Evolutionary conservation across 2,888 invertebrate species (phyloP), one percentile per base, ranked within the genome.

Genomic region (Urechis unicinctus): DNA sequence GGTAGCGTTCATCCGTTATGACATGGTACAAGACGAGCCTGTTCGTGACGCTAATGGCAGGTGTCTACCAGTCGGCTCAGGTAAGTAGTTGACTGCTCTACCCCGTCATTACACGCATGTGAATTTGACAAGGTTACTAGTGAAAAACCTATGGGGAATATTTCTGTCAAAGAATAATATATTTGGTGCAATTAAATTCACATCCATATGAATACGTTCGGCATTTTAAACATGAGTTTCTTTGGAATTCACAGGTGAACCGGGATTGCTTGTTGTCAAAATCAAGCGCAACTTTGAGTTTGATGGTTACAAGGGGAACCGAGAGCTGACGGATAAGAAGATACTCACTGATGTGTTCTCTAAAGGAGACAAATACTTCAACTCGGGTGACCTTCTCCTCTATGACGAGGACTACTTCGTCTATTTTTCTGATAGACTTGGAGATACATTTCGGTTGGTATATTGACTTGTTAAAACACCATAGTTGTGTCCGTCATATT

Each of bases 321-420:
- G 88, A 66, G 84, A 84, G 53, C 94, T 93, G 2, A 92, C 92
- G 0, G 85, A 88, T 62, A 94, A 91, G 81, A 96, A 96, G 79
- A 79, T 96, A 47, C 87, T 94, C 0, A 75, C 81, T 3, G 85
- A 96, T 79, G 94, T 96, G 2, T 93, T 94, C 73, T 73, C 78
- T 1, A 85, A 86, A 58, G 96, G 95, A 9, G 96, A 97, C 50
- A 54, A 53, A 3, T 73, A 63, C 56, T 70, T 68, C 59, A 71
- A 71, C 60, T 64, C 65, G 5, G 71, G 71, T 2, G 73, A 73
- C 49, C 59, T 70, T 4, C 58, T 73, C 21, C 57, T 56, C 21
- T 51, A 63, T 4, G 73, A 73, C 56, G 54, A 60, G 17, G 66
- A 71, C 24, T 68, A 71, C 55, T 65, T 65, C 51, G 44, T 71